Base-by-base conservation (phyloP, 2,888 invertebrate species). In the Eulithis testata region DNA sequence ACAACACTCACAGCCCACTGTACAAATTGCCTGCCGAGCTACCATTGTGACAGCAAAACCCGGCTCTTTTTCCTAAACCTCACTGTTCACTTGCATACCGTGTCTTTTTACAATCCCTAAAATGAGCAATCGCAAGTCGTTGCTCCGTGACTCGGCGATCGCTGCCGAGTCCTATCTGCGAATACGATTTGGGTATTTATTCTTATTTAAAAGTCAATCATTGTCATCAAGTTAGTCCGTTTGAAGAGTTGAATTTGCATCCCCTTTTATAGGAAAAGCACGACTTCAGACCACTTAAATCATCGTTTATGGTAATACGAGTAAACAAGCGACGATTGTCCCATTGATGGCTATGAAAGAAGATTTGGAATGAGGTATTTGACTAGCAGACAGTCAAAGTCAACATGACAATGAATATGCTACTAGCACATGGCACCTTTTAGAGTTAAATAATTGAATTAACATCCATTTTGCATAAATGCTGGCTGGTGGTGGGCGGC, bases 131-230 rank as follows among this genome's bases (percentile, higher is more conserved):
- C 83, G 84, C 77, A 76, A 81, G 78, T 74, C 75, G 54, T 56
- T 65, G 56, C 63, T 74, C 78, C 81, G 76, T 81, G 78, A 78
- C 73, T 53, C 74, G 52, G 58, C 59, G 56, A 60, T 60, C 65
- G 21, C 52, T 44, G 66, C 54, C 51, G 56, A 74, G 69, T 74
- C 65, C 72, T 73, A 76, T 73, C 71, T 67, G 72, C 71, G 72
- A 78, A 74, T 78, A 81, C 79, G 78, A 81, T 84, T 80, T 81
- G 77, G 71, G 74, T 79, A 76, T 80, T 82, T 84, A 82, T 79
- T 73, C 59, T 86, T 83, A 89, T 90, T 89, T 89, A 86, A 84
- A 87, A 89, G 89, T 88, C 89, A 88, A 88, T 90, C 88, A 87
- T 86, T 88, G 87, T 86, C 87, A 76, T 79, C 73, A 78, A 80